Percentiles rank a stretch among this genome's conserved stretches.
phyloP scores from a whole-genome alignment of 2,888 invertebrate species.

The Empis stercorea region DNA sequence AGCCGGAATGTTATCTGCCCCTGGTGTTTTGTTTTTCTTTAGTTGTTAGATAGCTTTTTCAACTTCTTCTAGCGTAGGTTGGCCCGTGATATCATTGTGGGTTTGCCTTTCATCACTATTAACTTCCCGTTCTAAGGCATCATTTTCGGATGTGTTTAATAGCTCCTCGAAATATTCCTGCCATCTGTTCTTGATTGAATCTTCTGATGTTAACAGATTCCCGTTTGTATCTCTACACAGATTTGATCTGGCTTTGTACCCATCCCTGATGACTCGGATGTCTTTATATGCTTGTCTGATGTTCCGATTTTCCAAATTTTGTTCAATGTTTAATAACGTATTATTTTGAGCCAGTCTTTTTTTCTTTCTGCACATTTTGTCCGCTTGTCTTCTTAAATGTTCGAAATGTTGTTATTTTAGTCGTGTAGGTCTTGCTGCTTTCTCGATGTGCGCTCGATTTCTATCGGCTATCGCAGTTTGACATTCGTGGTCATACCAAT shows the following conservation, averaged over 20 bases:
- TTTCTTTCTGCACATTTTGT: not conserved
- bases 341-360: too few relatives aligned
- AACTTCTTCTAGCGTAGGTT: not conserved
- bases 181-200: not conserved
- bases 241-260: not conserved
- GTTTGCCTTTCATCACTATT: not conserved
- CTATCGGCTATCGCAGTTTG: not conserved
- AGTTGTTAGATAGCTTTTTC: not conserved
- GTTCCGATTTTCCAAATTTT: not conserved
- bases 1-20: too few relatives aligned
- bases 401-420: not conserved
- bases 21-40: not conserved
- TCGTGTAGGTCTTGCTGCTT: not conserved
- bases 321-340: not conserved
- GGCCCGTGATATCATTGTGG: not conserved
- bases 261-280: not conserved
- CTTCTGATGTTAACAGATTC: not conserved
- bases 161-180: not conserved
- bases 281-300: not conserved
- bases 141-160: not conserved
- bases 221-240: not conserved
- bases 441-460: not conserved
- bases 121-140: not conserved
- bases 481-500: not conserved
- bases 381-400: not conserved